A percentile compares a stretch with the other conserved stretches of the same genome.
phyloP scores from a whole-genome alignment of 1,140 invertebrate species.

The Dolichoris vasculosae region DNA sequence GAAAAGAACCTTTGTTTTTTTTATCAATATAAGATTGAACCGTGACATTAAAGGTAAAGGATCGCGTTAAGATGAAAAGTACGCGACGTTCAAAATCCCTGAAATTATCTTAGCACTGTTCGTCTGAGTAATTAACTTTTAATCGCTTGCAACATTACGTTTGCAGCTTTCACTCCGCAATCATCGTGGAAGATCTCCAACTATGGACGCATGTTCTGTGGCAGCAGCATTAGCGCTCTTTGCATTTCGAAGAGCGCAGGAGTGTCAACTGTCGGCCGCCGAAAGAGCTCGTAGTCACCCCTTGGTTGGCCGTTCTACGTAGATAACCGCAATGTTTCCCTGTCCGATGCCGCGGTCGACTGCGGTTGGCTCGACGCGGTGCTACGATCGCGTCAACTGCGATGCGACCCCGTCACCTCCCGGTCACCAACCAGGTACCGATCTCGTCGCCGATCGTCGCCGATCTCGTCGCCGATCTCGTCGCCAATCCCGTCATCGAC shows the following conservation, averaged over 20 bases:
- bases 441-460: constrained; percentile 9
- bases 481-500: neutral
- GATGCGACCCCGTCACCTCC: neutral
- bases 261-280: constrained; percentile 21
- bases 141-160: too few relatives aligned
- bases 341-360: constrained; percentile 27
- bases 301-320: neutral
- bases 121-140: too few relatives aligned
- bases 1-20: too few relatives aligned
- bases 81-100: too few relatives aligned
- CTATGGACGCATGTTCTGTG: neutral
- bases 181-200: too few relatives aligned
- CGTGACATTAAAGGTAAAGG: too few relatives aligned
- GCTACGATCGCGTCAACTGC: constrained; percentile 1
- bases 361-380: constrained; percentile 24
- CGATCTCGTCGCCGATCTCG: constrained; percentile 20
- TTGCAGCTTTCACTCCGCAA: too few relatives aligned
- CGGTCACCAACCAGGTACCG: too few relatives aligned
- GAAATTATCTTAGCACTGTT: too few relatives aligned
- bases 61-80: too few relatives aligned
- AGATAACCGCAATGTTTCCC: constrained; percentile 42
- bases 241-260: neutral
- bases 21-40: too few relatives aligned
- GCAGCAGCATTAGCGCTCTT: neutral
- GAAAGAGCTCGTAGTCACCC: too few relatives aligned